Base-by-base conservation (phyloP, 2,113 vertebrate species). In the Petrocephalus microphthalmus region DNA sequence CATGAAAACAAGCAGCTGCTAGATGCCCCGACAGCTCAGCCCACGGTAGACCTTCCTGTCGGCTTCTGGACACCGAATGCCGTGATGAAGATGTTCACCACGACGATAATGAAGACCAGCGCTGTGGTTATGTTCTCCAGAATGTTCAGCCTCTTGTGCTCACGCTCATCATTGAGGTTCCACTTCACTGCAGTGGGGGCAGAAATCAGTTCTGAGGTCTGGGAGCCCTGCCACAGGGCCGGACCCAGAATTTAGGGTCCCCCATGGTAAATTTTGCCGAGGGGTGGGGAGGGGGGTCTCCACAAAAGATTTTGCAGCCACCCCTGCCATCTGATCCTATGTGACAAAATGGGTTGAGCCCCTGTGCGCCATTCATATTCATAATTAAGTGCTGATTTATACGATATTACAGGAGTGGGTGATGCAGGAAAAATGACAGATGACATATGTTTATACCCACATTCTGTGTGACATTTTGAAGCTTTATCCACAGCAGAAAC, bases 81-180 rank as follows among this genome's bases (percentile, higher is more conserved):
- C 0, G 97, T 98, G 91, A 99, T 98, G 92, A 98, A 97, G 92
- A 99, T 95, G 93, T 98, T 99, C 91, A 98, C 94, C 52, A 98
- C 95, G 0, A 98, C 97, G 0, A 97, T 98, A 92, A 98, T 94
- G 94, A 99, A 98, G 25, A 99, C 95, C 0, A 97, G 94, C 88
- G 96, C 95, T 0, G 97, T 98, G 5, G 97, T 94, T 33, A 94
- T 51, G 87, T 98, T 98, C 94, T 98, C 97, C 93, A 98, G 95
- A 83, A 90, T 92, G 92, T 98, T 95, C 93, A 98, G 92, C 84
- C 93, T 97, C 74, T 89, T 89, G 0, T 98, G 97, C 91, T 97
- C 98, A 87, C 91, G 94, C 0, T 92, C 90, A 64, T 98, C 96
- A 86, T 98, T 98, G 82, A 98, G 96, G 91, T 99, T 95, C 0